Conservation (phyloP, 2,888 invertebrate species). For the Hesperia comma region DNA sequence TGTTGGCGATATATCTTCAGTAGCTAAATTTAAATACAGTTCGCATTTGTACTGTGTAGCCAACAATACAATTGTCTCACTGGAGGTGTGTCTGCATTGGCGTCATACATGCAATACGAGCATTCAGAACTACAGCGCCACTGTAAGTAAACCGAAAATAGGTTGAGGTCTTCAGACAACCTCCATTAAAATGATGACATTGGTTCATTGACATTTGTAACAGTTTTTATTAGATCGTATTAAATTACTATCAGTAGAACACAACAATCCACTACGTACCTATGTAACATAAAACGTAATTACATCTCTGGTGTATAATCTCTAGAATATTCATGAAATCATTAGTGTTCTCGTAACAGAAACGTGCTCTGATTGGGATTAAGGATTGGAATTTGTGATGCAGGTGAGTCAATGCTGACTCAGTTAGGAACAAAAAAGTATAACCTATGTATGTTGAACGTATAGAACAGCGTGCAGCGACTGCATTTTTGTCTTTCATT, state of each 20-base stretch:
- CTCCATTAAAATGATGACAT: slow-evolving; percentile 24
- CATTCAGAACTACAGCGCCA: slow-evolving; percentile 20
- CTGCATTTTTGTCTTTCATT: slow-evolving; percentile 10
- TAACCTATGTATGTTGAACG: neutral
- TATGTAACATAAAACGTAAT: neutral
- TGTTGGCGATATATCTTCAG: too few species aligned
- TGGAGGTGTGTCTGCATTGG: slow-evolving; percentile 29
- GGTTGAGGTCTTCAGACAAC: slow-evolving; percentile 26
- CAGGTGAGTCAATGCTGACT: slow-evolving; percentile 35
- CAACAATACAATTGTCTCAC: slow-evolving; percentile 13
- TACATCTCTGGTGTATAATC: neutral
- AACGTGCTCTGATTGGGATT: slow-evolving; percentile 25
- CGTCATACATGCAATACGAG: slow-evolving; percentile 21
- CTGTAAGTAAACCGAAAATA: slow-evolving; percentile 20
- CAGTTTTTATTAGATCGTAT: slow-evolving; percentile 15
- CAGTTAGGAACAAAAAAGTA: slow-evolving; percentile 14
- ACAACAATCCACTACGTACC: slow-evolving; percentile 4
- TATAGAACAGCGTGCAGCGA: neutral
- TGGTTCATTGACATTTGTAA: slow-evolving; percentile 30
- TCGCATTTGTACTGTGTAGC: neutral
- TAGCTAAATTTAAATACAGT: too few species aligned
- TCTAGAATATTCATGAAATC: slow-evolving; percentile 9
- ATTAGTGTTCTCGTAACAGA: slow-evolving; percentile 10
- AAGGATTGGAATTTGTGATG: slow-evolving; percentile 19
- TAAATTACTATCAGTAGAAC: slow-evolving; percentile 7